Percentiles rank a stretch among this genome's conserved stretches.
Evolutionary conservation across 2,113 vertebrate genomes (phyloP).

Genomic region (Phylloscopus whistleri): DNA sequence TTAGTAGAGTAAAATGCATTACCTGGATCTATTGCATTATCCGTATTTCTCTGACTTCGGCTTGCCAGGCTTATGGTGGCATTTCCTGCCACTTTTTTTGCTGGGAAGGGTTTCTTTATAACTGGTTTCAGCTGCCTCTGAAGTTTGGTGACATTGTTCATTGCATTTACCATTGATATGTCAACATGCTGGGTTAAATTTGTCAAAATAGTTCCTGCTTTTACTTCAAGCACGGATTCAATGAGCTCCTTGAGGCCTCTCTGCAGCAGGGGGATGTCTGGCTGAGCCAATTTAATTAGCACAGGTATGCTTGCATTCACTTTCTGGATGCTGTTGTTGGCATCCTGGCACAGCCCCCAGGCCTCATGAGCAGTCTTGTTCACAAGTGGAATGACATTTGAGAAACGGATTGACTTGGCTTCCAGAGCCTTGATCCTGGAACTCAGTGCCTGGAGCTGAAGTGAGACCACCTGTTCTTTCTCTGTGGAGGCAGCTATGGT

Average conservation of each 20-base stretch:
- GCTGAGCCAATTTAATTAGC: conserved; percentile 49
- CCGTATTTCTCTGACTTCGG: conserved; percentile 73
- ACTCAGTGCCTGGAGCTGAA: conserved; percentile 67
- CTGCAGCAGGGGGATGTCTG: conserved; percentile 64
- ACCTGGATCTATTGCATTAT: conserved; percentile 70
- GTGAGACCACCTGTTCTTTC: conserved; percentile 35
- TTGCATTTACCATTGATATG: neutral
- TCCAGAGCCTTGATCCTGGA: conserved; percentile 75
- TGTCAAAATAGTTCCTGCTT: conserved; percentile 59
- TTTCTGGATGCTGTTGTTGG: conserved; percentile 43
- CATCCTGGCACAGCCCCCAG: conserved; percentile 52
- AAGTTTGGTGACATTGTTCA: conserved; percentile 58
- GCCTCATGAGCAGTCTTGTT: conserved; percentile 71
- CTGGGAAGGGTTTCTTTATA: conserved; percentile 54
- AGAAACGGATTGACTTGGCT: conserved; percentile 70
- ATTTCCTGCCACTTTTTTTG: conserved; percentile 60
- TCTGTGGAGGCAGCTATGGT: neutral
- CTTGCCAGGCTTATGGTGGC: conserved; percentile 27
- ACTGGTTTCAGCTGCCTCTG: conserved; percentile 69
- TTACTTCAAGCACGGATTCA: conserved; percentile 67
- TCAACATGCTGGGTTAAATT: conserved; percentile 73
- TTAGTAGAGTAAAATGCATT: neutral
- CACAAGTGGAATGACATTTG: conserved; percentile 62
- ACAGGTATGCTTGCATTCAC: conserved; percentile 60
- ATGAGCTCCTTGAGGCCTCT: conserved; percentile 67